These are phyloP conservation scores for Danio aesculapii DNA, from an alignment of 2,797 vertebrate species.

Conservation along the genomic window DNA sequence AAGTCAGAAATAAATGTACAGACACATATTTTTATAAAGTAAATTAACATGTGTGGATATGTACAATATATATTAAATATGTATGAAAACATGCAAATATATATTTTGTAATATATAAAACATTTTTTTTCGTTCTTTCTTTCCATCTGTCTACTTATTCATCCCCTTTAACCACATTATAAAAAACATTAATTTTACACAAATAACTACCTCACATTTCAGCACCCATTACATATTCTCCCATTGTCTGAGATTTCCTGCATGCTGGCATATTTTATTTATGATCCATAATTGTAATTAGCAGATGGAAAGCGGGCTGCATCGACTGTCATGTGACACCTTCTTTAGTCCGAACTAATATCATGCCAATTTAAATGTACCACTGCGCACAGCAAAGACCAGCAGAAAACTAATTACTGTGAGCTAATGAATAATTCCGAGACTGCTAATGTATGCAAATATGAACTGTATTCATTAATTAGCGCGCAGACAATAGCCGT, in stretches of 20 bases:
- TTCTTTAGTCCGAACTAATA: slow-evolving; percentile 24
- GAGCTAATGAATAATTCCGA: slow-evolving; percentile 40
- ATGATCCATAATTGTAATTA: slow-evolving; percentile 6
- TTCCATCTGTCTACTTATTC: too few relatives aligned
- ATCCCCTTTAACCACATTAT: too few relatives aligned
- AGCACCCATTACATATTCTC: not conserved
- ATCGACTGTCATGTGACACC: slow-evolving; percentile 15
- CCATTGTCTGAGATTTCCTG: not conserved
- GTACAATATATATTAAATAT: too few relatives aligned
- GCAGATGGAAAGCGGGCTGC: not conserved
- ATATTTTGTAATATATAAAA: too few relatives aligned
- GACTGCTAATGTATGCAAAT: slow-evolving; percentile 40
- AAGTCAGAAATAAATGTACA: too few relatives aligned
- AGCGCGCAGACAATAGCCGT: slow-evolving; percentile 30
- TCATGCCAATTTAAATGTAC: not conserved
- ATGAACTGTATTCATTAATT: slow-evolving; percentile 46
- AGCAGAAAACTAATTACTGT: slow-evolving; percentile 37
- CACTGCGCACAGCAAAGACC: not conserved
- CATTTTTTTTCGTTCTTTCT: too few relatives aligned
- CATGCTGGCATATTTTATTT: slow-evolving; percentile 8
- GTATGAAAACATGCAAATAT: too few relatives aligned
- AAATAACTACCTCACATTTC: not conserved
- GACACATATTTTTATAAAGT: too few relatives aligned
- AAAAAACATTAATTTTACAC: not conserved
- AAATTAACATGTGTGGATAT: too few relatives aligned